Conservation (phyloP, 2,797 vertebrate genomes). For the Characodon lateralis region DNA sequence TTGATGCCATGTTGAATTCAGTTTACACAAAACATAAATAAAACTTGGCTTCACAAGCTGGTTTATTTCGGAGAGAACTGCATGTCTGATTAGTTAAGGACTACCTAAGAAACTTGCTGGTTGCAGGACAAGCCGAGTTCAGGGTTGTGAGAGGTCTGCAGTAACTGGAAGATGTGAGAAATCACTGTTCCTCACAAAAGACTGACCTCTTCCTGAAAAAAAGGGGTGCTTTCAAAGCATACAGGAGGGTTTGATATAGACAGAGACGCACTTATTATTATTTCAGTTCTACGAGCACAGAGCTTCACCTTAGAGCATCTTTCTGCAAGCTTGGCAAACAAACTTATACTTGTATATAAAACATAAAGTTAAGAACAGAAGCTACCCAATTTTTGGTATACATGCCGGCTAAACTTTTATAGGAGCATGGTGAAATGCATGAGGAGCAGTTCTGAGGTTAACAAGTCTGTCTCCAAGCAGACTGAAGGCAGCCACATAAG, state of each 20-base stretch:
- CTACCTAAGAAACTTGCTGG: not conserved
- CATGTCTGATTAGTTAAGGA: not conserved
- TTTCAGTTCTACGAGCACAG: not conserved
- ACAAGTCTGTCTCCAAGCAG: slow-evolving; percentile 27
- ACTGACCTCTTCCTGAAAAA: slow-evolving; percentile 45
- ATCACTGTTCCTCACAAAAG: slow-evolving; percentile 39
- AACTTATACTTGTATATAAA: not conserved
- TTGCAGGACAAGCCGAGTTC: not conserved
- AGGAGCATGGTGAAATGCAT: slow-evolving; percentile 18
- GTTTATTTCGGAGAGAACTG: not conserved
- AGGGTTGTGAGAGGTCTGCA: not conserved
- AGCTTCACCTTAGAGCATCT: not conserved
- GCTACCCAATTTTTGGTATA: slow-evolving; percentile 1
- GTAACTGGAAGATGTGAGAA: slow-evolving; percentile 2
- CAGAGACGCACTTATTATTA: slow-evolving; percentile 3
- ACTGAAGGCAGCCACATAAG: slow-evolving; percentile 41
- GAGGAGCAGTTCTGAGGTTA: slow-evolving; percentile 37
- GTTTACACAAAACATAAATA: not conserved
- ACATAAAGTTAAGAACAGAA: slow-evolving; percentile 2
- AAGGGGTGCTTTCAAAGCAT: slow-evolving; percentile 34
- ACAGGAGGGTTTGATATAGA: slow-evolving; percentile 26
- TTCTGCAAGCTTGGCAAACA: slow-evolving; percentile 12
- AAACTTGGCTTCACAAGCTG: not conserved
- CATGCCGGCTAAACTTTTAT: slow-evolving; percentile 18
- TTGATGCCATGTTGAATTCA: not conserved